phyloP scores from a whole-genome alignment of 2,113 vertebrate genomes.

The Dendrocopos noguchii region DNA sequence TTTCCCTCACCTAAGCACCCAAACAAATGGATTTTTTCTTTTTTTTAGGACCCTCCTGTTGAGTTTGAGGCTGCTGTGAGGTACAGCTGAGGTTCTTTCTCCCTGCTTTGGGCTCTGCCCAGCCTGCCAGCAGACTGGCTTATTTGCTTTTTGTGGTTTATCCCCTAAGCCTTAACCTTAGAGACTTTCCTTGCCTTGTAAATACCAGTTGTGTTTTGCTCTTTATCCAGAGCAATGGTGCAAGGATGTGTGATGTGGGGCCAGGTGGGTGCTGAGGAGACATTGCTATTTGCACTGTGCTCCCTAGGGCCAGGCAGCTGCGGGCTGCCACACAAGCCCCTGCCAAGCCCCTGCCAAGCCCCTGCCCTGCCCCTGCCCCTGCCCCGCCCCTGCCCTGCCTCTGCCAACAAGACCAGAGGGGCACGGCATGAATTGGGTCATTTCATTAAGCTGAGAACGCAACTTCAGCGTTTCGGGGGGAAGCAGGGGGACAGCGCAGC shows the following conservation, averaged over 20 bases:
- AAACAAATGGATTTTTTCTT: neutral
- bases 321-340: rapidly evolving
- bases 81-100: rapidly evolving
- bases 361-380: neutral
- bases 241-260: rapidly evolving
- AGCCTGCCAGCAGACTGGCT: neutral
- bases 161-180: neutral
- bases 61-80: neutral
- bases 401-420: neutral
- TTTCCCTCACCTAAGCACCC: neutral
- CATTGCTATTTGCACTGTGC: rapidly evolving
- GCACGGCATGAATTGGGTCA: rapidly evolving
- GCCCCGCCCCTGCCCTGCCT: neutral
- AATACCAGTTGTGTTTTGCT: neutral
- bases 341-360: neutral
- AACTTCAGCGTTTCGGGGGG: neutral
- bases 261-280: neutral
- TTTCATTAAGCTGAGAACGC: rapidly evolving
- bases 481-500: neutral
- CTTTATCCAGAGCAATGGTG: neutral
- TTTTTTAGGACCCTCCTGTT: neutral
- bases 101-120: neutral
- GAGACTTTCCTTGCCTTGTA: neutral
- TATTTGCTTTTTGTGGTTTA: neutral
- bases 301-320: rapidly evolving